A percentile compares a stretch with the other conserved stretches of the same genome.
phyloP scores from a whole-genome alignment of 2,888 invertebrate species.

The Torymus aiolomorphi region DNA sequence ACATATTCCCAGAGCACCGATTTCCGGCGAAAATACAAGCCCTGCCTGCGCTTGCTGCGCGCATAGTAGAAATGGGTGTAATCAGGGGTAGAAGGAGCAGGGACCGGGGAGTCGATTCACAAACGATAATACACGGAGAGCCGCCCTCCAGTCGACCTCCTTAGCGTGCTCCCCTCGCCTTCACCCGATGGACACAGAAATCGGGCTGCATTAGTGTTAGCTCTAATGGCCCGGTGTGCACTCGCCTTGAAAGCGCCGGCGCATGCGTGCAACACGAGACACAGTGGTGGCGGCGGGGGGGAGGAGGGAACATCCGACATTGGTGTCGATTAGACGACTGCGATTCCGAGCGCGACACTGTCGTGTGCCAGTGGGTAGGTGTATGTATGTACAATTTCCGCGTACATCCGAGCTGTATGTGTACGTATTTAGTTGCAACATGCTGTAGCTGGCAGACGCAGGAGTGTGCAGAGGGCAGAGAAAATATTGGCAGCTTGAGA shows the following conservation, averaged over 20 bases:
- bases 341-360: neutral
- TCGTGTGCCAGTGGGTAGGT: too few relatives aligned
- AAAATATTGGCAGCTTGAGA: too few relatives aligned
- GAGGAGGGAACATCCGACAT: neutral
- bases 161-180: neutral
- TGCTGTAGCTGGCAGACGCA: too few relatives aligned
- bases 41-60: neutral
- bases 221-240: constrained; percentile 45
- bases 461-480: too few relatives aligned
- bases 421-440: too few relatives aligned
- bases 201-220: constrained; percentile 50
- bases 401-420: too few relatives aligned
- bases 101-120: constrained; percentile 23
- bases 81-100: neutral
- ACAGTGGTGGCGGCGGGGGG: too few relatives aligned
- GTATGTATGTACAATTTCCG: too few relatives aligned
- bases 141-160: constrained; percentile 14
- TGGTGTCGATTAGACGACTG: constrained; percentile 17
- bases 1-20: too few relatives aligned
- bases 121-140: constrained; percentile 42
- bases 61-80: neutral
- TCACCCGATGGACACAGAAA: neutral
- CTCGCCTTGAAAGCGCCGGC: too few relatives aligned
- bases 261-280: too few relatives aligned
- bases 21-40: too few relatives aligned